Conservation (phyloP, 2,888 invertebrate genomes). For the Drosophila pegasa region DNA sequence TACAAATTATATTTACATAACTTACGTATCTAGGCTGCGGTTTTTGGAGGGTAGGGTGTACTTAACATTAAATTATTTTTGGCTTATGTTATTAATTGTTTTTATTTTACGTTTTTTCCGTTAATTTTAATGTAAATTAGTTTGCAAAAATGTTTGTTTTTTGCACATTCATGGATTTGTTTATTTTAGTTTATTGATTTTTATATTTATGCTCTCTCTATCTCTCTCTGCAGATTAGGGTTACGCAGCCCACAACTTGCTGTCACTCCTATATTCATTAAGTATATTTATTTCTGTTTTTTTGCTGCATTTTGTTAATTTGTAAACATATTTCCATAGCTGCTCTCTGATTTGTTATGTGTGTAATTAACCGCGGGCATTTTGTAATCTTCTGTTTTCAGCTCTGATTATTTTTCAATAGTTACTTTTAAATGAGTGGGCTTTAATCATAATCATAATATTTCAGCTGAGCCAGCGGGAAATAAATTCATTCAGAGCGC, state of each 20-base stretch:
- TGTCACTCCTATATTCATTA: constrained; percentile 6
- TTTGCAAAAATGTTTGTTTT: constrained; percentile 48
- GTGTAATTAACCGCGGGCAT: constrained; percentile 23
- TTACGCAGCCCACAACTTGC: constrained; percentile 27
- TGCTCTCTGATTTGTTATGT: constrained; percentile 30
- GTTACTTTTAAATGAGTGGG: constrained; percentile 42
- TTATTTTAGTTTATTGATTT: constrained; percentile 66
- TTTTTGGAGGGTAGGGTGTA: constrained; percentile 78
- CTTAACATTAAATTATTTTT: constrained; percentile 70
- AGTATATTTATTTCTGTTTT: constrained; percentile 26
- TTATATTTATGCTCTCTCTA: constrained; percentile 27
- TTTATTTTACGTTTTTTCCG: constrained; percentile 11
- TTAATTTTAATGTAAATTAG: constrained; percentile 47
- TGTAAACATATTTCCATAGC: constrained; percentile 33
- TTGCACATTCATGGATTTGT: constrained; percentile 58
- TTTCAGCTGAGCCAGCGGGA: constrained; percentile 18
- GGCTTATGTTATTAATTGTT: constrained; percentile 74
- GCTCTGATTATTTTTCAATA: constrained; percentile 23
- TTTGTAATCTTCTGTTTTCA: constrained; percentile 34
- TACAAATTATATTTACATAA: constrained; percentile 77
- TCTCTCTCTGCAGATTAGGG: constrained; percentile 30
- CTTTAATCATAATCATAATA: constrained; percentile 22
- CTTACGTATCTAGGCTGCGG: constrained; percentile 71
- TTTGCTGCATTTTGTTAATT: constrained; percentile 8
- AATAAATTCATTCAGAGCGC: constrained; percentile 37